phyloP scores from a whole-genome alignment of 2,113 vertebrate species.

The Malurus alboscapulatus region DNA sequence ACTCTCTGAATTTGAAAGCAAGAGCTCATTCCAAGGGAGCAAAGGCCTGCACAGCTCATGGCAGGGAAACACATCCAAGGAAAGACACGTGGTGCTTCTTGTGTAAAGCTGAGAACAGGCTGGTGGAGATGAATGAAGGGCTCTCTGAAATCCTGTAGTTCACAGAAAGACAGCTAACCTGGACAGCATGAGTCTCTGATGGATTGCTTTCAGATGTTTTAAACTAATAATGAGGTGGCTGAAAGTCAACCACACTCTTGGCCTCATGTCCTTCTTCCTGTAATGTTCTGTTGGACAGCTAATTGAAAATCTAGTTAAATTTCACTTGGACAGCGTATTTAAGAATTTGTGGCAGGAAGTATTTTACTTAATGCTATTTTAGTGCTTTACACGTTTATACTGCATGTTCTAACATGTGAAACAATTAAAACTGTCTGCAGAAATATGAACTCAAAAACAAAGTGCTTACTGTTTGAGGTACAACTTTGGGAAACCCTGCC shows the following conservation, averaged over 20 bases:
- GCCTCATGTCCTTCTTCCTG: background rate
- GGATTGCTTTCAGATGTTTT: background rate
- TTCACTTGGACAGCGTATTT: background rate
- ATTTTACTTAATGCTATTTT: constrained; percentile 19
- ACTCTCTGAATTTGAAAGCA: background rate
- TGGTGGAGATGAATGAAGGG: background rate
- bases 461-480: background rate
- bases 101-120: background rate
- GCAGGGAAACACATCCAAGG: background rate
- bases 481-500: background rate
- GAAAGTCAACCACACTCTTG: constrained; percentile 6
- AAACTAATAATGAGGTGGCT: background rate
- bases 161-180: background rate
- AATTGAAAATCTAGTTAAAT: constrained; percentile 5
- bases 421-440: background rate
- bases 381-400: background rate
- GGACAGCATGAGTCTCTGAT: background rate
- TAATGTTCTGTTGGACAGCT: background rate
- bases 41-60: background rate
- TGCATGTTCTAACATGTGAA: background rate
- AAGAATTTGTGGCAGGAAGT: constrained; percentile 16
- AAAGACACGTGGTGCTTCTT: background rate
- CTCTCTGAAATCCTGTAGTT: background rate
- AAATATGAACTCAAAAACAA: background rate
- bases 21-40: background rate